Percentiles rank a stretch among this genome's conserved stretches.
Evolutionary conservation across 2,888 invertebrate genomes (phyloP).

Genomic region (Lepidonotus clava): DNA sequence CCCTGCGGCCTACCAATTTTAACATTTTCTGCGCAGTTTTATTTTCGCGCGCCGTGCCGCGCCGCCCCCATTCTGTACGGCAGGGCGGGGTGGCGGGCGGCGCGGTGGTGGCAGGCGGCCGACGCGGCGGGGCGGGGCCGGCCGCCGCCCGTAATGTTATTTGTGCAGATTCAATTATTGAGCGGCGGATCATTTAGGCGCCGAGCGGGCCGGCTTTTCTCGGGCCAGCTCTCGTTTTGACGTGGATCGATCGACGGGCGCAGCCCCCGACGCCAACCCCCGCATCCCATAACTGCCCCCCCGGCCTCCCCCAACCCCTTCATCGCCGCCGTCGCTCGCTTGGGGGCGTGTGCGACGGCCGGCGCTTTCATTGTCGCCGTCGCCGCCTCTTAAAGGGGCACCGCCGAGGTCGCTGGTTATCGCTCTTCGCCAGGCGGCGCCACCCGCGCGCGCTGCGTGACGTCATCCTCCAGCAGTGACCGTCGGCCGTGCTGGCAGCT

Average conservation of each 20-base stretch:
- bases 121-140: background rate
- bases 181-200: constrained; percentile 46
- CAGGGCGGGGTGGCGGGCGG: background rate
- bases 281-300: background rate
- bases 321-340: background rate
- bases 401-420: constrained; percentile 15
- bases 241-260: constrained; percentile 36
- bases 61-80: no score
- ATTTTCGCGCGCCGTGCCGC: no score
- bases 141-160: no score
- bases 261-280: background rate
- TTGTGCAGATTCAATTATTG: constrained; percentile 48
- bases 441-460: background rate
- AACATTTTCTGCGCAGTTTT: no score
- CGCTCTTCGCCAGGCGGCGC: constrained; percentile 5
- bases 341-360: background rate
- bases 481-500: background rate
- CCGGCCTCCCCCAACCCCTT: background rate
- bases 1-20: no score
- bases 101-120: background rate
- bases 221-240: constrained; percentile 41
- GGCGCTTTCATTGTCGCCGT: constrained; percentile 21
- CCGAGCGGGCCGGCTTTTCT: constrained; percentile 31
- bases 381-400: constrained; percentile 16
- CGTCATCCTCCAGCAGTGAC: constrained; percentile 9